These are phyloP conservation scores for Furcula furcula DNA, from an alignment of 2,888 invertebrate genomes.

Conservation along the genomic window DNA sequence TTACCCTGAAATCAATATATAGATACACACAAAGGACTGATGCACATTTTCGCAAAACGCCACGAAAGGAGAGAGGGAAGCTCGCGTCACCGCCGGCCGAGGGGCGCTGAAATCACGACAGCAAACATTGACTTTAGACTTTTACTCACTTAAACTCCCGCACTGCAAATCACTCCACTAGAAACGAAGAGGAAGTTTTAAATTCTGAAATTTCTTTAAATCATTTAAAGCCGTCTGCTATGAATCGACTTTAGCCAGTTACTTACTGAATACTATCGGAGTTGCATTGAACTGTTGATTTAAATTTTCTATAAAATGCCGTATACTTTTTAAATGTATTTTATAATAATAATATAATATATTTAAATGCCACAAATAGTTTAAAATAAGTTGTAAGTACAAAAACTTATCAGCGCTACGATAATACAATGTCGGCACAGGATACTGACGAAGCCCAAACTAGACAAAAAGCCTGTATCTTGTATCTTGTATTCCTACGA, in stretches of 20 bases:
- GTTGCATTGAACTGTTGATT: no score
- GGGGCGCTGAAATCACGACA: slow-evolving; percentile 72
- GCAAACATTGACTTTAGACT: slow-evolving; percentile 80
- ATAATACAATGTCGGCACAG: no score
- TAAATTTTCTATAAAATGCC: no score
- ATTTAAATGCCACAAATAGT: no score
- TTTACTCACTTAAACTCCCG: slow-evolving; percentile 77
- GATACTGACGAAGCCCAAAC: no score
- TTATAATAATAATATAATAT: no score
- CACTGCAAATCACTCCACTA: slow-evolving; percentile 71
- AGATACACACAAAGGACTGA: slow-evolving; percentile 23
- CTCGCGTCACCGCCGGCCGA: slow-evolving; percentile 57
- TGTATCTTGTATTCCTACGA: no score
- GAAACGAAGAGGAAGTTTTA: slow-evolving; percentile 58
- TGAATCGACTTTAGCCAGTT: slow-evolving; percentile 43
- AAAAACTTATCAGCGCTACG: no score
- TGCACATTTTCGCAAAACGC: slow-evolving; percentile 45
- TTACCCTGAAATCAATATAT: no score
- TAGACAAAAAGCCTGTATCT: no score
- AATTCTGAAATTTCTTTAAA: slow-evolving; percentile 56
- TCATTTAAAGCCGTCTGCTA: slow-evolving; percentile 50
- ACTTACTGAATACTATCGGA: slow-evolving; percentile 37
- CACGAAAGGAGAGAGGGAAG: slow-evolving; percentile 31
- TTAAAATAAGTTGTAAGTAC: no score
- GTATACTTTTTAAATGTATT: no score